Base-by-base conservation (phyloP, 92 coral and sea anemone genomes). In the Paramuricea clavata region DNA sequence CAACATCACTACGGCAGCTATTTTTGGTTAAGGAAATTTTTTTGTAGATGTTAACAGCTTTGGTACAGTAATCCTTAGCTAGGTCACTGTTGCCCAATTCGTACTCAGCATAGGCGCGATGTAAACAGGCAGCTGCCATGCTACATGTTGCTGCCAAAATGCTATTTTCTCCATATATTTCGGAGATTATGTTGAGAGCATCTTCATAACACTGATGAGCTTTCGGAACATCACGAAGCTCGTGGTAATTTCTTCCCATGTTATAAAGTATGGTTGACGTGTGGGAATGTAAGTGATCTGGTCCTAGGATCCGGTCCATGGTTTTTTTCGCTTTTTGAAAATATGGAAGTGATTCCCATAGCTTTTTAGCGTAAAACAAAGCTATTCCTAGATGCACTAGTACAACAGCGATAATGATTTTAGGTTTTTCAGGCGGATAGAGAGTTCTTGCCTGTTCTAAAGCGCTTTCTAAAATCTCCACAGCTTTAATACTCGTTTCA, bases 101-200 rank as follows among this genome's bases (percentile, higher is more conserved):
- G 43, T 76, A 65, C 10, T 39, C 60, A 25, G 30, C 81, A 26
- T 67, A 76, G n/a, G 81, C 81, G 42, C 49, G 49, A 32, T 76
- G 28, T 25, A 67, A 52, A 49, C 64, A 76, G 10, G 49, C 64
- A 13, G 64, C 49, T 33, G 39, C 81, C 39, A 76, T 52, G 25
- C 43, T 41, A 47, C n/a, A n/a, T n/a, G n/a, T 76, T 43, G 42
- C 47, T 27, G 5, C n/a, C n/a, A n/a, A n/a, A n/a, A 16, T 67
- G 36, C 41, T 23, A 47, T 76, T 10, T 49, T 47, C 42, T 8
- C 65, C 81, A 49, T 76, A 76, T n/a, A 76, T 49, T 1, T 5
- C 28, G 12, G 25, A n/a, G 65, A 49, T 47, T 21, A 52, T 76
- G 11, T 47, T 25, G 65, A 42, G 65, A 21, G 30, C 62, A 27